Evolutionary conservation across 2,797 vertebrate genomes (phyloP).

Genomic region (Kryptopterus vitreolus): DNA sequence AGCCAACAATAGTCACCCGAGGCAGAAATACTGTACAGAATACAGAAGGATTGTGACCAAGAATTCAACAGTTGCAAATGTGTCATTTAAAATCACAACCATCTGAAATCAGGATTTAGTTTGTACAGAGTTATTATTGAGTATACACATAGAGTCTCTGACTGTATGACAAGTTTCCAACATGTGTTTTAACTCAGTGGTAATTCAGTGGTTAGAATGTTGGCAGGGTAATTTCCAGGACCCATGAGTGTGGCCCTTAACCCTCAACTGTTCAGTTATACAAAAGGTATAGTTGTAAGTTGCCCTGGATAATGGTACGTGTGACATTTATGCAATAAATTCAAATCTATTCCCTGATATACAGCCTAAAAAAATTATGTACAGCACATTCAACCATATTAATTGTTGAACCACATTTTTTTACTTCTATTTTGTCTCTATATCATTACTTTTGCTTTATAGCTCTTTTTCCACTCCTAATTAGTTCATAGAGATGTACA

Average conservation of each 20-base stretch:
- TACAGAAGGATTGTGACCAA: background rate
- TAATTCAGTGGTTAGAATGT: too few species aligned
- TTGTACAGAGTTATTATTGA: background rate
- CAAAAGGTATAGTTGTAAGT: too few species aligned
- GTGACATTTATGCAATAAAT: too few species aligned
- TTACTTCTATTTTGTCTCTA: background rate
- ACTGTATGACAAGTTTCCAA: background rate
- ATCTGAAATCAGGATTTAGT: background rate
- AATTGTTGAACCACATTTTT: too few species aligned
- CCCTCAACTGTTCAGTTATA: too few species aligned
- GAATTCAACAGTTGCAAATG: background rate
- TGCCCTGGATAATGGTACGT: background rate
- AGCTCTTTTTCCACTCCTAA: background rate
- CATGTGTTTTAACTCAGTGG: too few species aligned
- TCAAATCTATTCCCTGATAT: too few species aligned
- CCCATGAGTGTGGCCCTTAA: too few species aligned
- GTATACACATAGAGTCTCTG: background rate
- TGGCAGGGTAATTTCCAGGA: too few species aligned
- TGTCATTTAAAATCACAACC: background rate
- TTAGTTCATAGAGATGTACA: slow-evolving; percentile 25
- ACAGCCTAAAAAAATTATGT: too few species aligned
- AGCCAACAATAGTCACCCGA: background rate
- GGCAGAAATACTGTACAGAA: too few species aligned
- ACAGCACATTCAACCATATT: too few species aligned
- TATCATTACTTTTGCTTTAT: background rate